Conservation (phyloP, 2,797 vertebrate genomes). For the Antrozous pallidus region DNA sequence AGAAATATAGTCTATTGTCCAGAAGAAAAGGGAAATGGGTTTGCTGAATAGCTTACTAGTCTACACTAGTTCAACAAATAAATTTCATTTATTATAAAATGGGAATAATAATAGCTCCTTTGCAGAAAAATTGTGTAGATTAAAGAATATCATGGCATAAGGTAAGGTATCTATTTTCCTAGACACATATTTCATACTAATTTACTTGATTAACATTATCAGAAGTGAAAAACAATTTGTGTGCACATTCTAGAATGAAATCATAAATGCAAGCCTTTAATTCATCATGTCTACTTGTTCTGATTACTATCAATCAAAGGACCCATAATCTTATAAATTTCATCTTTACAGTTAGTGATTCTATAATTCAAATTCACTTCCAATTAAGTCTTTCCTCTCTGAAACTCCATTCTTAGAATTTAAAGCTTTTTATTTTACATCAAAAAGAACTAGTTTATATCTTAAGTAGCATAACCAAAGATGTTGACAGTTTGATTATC, state of each 20-base stretch:
- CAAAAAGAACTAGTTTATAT: background rate
- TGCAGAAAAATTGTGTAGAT: background rate
- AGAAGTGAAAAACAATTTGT: conserved; percentile 14
- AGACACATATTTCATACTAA: background rate
- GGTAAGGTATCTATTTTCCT: background rate
- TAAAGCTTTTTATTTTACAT: background rate
- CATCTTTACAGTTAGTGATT: conserved; percentile 25
- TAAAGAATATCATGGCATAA: background rate
- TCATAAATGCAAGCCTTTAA: background rate
- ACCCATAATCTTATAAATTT: background rate
- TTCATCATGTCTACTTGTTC: background rate
- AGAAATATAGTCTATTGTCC: background rate
- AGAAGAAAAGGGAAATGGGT: background rate
- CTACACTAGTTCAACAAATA: background rate
- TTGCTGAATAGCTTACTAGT: background rate
- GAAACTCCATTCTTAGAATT: conserved; percentile 20
- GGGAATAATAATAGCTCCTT: background rate
- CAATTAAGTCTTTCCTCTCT: background rate
- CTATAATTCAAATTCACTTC: conserved; percentile 10
- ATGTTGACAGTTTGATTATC: conserved; percentile 7
- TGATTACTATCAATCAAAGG: conserved; percentile 8
- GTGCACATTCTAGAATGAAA: background rate
- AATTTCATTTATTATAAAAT: background rate
- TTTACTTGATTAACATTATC: conserved; percentile 16
- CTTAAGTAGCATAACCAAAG: conserved; percentile 5